These are phyloP conservation scores for Lates japonicus DNA, from an alignment of 2,797 vertebrate species.

Conservation along the genomic window DNA sequence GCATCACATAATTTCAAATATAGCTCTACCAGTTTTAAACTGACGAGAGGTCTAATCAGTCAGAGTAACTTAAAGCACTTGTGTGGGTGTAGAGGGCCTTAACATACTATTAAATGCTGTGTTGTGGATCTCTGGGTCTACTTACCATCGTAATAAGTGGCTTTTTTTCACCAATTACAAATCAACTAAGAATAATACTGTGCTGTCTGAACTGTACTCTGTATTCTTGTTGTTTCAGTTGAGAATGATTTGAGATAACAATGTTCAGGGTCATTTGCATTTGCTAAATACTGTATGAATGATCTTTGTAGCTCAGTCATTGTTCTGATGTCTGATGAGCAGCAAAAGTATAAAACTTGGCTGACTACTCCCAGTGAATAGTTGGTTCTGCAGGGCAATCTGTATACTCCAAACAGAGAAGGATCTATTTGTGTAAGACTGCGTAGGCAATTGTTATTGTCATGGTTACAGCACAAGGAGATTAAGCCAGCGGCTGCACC, in stretches of 20 bases:
- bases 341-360: slow-evolving; percentile 84
- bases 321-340: slow-evolving; percentile 82
- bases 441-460: slow-evolving; percentile 74
- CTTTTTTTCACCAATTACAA: background rate
- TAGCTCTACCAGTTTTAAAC: background rate
- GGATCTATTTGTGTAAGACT: slow-evolving; percentile 72
- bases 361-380: slow-evolving; percentile 83
- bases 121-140: background rate
- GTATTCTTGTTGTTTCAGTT: background rate
- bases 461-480: slow-evolving; percentile 76
- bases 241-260: background rate
- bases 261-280: background rate
- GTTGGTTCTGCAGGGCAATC: slow-evolving; percentile 73
- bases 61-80: background rate
- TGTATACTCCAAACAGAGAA: slow-evolving; percentile 63
- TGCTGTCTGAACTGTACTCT: background rate
- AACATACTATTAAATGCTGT: slow-evolving; percentile 11
- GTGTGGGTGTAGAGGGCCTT: background rate
- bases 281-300: background rate
- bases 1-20: background rate
- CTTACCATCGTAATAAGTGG: background rate
- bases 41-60: background rate
- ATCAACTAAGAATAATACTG: background rate
- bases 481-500: slow-evolving; percentile 52
- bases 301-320: slow-evolving; percentile 58